These are phyloP conservation scores for Poeciliopsis retropinna DNA, from an alignment of 2,113 vertebrate species.

Conservation along the genomic window DNA sequence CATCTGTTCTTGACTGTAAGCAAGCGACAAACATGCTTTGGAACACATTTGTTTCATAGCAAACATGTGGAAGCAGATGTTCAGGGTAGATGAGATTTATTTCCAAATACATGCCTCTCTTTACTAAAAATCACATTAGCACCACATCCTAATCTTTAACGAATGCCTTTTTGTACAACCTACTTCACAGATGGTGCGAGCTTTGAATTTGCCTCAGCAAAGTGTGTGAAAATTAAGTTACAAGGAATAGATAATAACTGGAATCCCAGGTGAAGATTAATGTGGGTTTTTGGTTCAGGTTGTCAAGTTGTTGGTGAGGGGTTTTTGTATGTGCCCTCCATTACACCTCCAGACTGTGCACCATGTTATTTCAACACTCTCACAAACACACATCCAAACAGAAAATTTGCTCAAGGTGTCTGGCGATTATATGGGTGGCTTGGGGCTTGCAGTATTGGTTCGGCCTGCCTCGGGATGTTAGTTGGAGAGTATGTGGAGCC, in stretches of 20 bases:
- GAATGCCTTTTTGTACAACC: constrained; percentile 54
- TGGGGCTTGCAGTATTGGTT: constrained; percentile 53
- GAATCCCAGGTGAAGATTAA: constrained; percentile 38
- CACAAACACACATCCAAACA: constrained; percentile 21
- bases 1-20: too few relatives aligned
- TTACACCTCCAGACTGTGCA: constrained; percentile 42
- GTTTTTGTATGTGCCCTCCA: constrained; percentile 41
- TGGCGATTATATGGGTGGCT: constrained; percentile 57
- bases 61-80: too few relatives aligned
- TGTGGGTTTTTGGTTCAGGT: constrained; percentile 36
- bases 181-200: constrained; percentile 53
- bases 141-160: constrained; percentile 57
- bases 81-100: too few relatives aligned
- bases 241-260: constrained; percentile 30
- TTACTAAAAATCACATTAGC: constrained; percentile 51
- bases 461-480: constrained; percentile 60
- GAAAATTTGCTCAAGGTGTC: constrained; percentile 68
- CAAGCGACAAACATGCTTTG: too few relatives aligned
- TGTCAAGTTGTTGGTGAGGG: constrained; percentile 17
- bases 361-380: constrained; percentile 32
- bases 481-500: constrained; percentile 65
- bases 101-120: too few relatives aligned
- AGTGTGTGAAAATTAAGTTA: constrained; percentile 38
- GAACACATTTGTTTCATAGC: too few relatives aligned
- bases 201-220: constrained; percentile 40